Conservation (phyloP, 1,140 invertebrate species). For the Hydropsyche tenuis region DNA sequence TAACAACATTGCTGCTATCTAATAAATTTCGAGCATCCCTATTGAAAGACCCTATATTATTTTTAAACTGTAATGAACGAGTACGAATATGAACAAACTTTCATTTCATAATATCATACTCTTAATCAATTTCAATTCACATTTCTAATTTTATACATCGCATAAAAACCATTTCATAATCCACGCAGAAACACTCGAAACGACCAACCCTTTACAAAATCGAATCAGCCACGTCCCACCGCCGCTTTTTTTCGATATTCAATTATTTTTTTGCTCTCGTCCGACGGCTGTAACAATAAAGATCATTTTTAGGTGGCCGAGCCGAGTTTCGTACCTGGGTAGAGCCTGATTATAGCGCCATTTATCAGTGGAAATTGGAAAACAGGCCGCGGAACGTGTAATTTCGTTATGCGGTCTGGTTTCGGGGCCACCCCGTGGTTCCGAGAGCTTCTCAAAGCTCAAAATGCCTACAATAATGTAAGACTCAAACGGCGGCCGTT, state of each 20-base stretch:
- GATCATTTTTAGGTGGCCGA: constrained; percentile 31
- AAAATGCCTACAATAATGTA: constrained; percentile 16
- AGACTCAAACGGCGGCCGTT: constrained; percentile 10
- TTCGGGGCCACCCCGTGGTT: constrained; percentile 1
- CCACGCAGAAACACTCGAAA: too few species aligned
- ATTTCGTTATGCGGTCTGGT: constrained; percentile 47
- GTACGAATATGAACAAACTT: not conserved
- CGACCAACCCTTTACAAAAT: too few species aligned
- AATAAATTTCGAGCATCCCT: too few species aligned
- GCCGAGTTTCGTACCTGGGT: constrained; percentile 19
- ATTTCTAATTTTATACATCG: too few species aligned
- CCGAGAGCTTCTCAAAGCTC: constrained; percentile 17
- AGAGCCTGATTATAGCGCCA: constrained; percentile 43
- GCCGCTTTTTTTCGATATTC: too few species aligned
- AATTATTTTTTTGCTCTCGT: too few species aligned
- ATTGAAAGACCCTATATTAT: too few species aligned
- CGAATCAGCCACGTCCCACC: too few species aligned
- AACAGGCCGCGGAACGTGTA: constrained; percentile 47
- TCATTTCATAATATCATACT: not conserved
- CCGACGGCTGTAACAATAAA: constrained; percentile 16
- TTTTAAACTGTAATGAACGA: not conserved
- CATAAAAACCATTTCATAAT: too few species aligned
- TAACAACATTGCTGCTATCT: too few species aligned
- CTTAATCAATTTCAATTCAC: not conserved
- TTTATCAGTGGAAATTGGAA: constrained; percentile 49